Conservation (phyloP, 2,113 vertebrate species). For the Cairina moschata region DNA sequence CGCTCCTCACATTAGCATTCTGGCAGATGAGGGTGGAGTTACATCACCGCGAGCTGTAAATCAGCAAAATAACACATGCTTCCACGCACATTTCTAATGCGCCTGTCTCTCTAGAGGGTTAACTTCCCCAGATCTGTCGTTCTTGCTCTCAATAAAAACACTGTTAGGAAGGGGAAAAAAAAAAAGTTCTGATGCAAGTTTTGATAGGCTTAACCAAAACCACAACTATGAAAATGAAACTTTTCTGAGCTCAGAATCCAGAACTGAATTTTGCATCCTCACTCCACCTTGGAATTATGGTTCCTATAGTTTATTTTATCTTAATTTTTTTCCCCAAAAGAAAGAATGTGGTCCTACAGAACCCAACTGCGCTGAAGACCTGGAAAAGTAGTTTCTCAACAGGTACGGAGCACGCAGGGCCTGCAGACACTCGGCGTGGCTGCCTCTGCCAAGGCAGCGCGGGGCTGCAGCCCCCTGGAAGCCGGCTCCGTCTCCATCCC, state of each 20-base stretch:
- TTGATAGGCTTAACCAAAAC: conserved; percentile 49
- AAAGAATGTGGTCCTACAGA: neutral
- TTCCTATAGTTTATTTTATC: neutral
- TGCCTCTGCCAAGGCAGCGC: neutral
- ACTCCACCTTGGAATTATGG: neutral
- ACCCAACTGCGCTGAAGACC: neutral
- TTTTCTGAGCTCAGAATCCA: neutral
- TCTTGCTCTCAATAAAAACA: neutral
- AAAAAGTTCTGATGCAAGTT: conserved; percentile 16
- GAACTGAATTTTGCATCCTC: neutral
- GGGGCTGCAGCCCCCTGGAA: neutral
- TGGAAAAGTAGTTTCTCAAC: neutral
- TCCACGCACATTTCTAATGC: accelerated
- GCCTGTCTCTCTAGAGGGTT: neutral
- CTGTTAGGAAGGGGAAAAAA: neutral
- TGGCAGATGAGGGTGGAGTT: neutral
- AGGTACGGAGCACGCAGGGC: neutral
- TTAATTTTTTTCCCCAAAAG: neutral
- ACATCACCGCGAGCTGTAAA: neutral
- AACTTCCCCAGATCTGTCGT: neutral
- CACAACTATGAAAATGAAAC: conserved; percentile 39
- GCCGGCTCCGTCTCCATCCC: neutral
- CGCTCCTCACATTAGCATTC: accelerated
- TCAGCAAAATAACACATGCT: neutral
- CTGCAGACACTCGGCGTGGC: accelerated